These are phyloP conservation scores for Pyrochroa serraticornis DNA, from an alignment of 2,888 invertebrate genomes.

Conservation along the genomic window DNA sequence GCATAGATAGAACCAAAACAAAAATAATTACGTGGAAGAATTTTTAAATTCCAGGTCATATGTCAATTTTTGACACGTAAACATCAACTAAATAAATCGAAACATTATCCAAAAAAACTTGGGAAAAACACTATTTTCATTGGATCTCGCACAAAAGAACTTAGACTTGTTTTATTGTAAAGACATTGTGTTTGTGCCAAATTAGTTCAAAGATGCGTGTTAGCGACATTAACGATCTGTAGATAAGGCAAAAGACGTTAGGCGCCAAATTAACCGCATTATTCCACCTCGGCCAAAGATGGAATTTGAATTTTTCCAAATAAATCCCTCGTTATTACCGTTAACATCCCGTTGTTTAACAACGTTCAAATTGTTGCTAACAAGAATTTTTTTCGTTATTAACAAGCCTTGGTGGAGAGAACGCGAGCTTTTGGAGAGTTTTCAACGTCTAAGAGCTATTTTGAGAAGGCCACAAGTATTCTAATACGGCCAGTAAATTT, in stretches of 20 bases:
- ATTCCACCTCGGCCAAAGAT: conserved; percentile 13
- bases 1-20: too few relatives aligned
- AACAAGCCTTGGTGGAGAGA: conserved; percentile 31
- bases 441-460: conserved; percentile 42
- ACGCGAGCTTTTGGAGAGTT: conserved; percentile 32
- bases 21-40: too few relatives aligned
- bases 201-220: conserved; percentile 42
- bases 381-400: too few relatives aligned
- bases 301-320: not conserved
- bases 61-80: too few relatives aligned
- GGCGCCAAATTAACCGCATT: conserved; percentile 14
- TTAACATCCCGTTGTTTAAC: too few relatives aligned
- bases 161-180: conserved; percentile 30
- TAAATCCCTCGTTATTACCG: too few relatives aligned
- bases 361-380: too few relatives aligned
- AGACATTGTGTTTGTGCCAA: conserved; percentile 40
- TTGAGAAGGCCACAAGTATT: conserved; percentile 44
- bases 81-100: too few relatives aligned
- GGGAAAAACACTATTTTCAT: conserved; percentile 13
- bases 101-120: too few relatives aligned
- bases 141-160: conserved; percentile 18
- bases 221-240: conserved; percentile 40
- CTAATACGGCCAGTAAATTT: conserved; percentile 21
- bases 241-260: conserved; percentile 29
- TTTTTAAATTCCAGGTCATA: too few relatives aligned